Conservation (phyloP, 53 echinoderm and acorn worm genomes). For the Henricia sp. region DNA sequence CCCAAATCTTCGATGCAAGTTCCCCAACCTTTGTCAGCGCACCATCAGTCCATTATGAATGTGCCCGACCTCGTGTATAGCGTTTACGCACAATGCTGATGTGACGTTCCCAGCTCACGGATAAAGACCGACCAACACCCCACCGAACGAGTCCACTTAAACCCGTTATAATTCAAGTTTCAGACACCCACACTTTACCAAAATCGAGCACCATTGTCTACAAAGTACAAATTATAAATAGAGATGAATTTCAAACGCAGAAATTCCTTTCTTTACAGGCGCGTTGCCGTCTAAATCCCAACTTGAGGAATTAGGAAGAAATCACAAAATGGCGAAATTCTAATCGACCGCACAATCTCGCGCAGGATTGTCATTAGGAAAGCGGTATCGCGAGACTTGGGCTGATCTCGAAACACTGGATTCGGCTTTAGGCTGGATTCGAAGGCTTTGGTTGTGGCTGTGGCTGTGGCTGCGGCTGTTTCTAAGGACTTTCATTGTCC, state of each 20-base stretch:
- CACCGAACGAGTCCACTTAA: slow-evolving; percentile 9
- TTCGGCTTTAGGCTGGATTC: too few species aligned
- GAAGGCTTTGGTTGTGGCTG: too few species aligned
- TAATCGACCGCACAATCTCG: too few species aligned
- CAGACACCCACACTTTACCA: background rate
- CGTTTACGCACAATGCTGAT: slow-evolving; percentile 44
- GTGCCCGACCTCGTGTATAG: too few species aligned
- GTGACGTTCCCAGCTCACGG: slow-evolving; percentile 34
- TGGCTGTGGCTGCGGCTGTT: too few species aligned
- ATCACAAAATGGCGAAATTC: slow-evolving; percentile 91
- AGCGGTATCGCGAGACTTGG: too few species aligned
- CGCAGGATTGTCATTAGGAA: too few species aligned
- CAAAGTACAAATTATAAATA: background rate
- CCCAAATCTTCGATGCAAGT: slow-evolving; percentile 36
- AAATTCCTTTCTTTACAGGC: background rate
- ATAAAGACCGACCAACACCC: slow-evolving; percentile 49
- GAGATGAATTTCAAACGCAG: background rate
- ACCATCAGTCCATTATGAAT: slow-evolving; percentile 55
- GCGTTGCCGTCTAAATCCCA: background rate
- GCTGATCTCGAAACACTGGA: too few species aligned
- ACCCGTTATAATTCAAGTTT: background rate
- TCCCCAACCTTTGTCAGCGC: slow-evolving; percentile 16
- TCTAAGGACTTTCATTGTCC: too few species aligned
- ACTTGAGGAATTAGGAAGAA: background rate
- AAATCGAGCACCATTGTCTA: background rate